Conservation (phyloP, 2,113 vertebrate species). For the Pterocles burchelli region DNA sequence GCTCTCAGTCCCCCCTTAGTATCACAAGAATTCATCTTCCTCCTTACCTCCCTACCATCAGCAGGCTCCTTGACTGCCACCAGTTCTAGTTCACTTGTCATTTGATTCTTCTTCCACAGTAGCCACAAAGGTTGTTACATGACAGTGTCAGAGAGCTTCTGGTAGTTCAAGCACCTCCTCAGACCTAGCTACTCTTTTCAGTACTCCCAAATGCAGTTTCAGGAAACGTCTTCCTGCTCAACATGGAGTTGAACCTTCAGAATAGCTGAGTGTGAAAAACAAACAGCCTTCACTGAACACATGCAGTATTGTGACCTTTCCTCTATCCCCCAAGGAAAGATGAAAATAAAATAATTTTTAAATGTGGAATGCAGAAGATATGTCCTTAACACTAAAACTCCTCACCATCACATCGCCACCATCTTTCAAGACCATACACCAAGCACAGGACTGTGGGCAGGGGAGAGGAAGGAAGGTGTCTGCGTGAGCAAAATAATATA, state of each 20-base stretch:
- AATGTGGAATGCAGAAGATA: background rate
- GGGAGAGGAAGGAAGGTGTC: background rate
- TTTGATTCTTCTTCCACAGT: background rate
- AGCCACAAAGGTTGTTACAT: background rate
- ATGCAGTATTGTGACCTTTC: background rate
- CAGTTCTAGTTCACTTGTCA: background rate
- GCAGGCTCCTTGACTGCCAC: background rate
- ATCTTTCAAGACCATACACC: background rate
- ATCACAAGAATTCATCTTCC: background rate
- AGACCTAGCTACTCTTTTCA: background rate
- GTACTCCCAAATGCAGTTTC: background rate
- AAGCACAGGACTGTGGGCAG: background rate
- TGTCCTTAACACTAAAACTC: background rate
- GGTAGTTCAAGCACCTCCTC: fast-evolving
- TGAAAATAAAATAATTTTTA: background rate
- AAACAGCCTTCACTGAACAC: background rate
- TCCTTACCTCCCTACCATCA: background rate
- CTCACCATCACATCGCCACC: background rate
- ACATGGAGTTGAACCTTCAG: background rate
- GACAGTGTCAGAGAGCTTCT: background rate
- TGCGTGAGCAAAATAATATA: background rate
- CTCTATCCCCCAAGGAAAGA: background rate
- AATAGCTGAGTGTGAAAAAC: background rate
- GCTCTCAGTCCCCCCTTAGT: background rate
- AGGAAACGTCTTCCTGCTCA: background rate